Evolutionary conservation across 2,113 vertebrate genomes (phyloP).

Genomic region (Catharus bicknelli): DNA sequence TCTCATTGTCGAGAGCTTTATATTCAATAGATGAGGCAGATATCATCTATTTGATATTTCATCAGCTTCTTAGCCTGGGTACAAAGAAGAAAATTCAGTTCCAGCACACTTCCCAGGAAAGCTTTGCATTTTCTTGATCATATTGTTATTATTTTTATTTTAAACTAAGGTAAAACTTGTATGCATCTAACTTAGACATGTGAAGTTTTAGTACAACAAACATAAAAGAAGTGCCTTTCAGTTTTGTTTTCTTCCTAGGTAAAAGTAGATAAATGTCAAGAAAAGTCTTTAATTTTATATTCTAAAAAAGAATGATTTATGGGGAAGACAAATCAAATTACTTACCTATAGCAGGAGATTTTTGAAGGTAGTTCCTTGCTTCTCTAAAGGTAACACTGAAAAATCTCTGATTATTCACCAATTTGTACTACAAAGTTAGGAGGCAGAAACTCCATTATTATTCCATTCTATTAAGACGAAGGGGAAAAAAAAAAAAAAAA

Average conservation of each 20-base stretch:
- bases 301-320: conserved; percentile 65
- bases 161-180: conserved; percentile 10
- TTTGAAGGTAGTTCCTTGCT: conserved; percentile 20
- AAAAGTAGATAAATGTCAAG: conserved; percentile 46
- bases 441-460: conserved; percentile 6
- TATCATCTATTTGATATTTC: conserved; percentile 15
- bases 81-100: neutral
- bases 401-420: conserved; percentile 36
- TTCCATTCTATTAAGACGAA: neutral
- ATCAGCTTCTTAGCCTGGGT: neutral
- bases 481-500: neutral
- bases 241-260: conserved; percentile 19
- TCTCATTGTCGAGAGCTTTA: neutral
- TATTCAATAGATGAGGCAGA: neutral
- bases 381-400: conserved; percentile 28
- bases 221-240: conserved; percentile 53
- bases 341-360: conserved; percentile 2
- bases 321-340: conserved; percentile 40
- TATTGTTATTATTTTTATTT: conserved; percentile 34
- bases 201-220: conserved; percentile 31
- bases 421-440: conserved; percentile 43
- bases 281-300: conserved; percentile 59
- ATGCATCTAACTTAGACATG: neutral
- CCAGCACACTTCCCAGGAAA: neutral
- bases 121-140: neutral